These are phyloP conservation scores for Semaprochilodus insignis DNA, from an alignment of 2,797 vertebrate genomes.

Conservation along the genomic window DNA sequence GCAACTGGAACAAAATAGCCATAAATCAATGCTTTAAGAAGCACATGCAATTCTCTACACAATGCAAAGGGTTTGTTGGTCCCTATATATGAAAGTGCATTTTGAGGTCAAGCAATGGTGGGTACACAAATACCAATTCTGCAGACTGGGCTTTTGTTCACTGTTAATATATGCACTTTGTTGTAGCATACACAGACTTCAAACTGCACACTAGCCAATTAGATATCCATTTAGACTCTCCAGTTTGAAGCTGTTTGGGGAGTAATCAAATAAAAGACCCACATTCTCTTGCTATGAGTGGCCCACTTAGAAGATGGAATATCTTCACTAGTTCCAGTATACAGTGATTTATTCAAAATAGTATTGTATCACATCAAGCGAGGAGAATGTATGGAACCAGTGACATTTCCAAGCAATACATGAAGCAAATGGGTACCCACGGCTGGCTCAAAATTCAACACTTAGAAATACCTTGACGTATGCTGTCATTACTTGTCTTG, in stretches of 20 bases:
- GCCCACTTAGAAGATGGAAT: conserved; percentile 45
- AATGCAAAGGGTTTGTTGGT: conserved; percentile 68
- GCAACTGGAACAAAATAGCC: conserved; percentile 74
- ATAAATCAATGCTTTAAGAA: conserved; percentile 85
- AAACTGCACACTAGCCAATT: conserved; percentile 39
- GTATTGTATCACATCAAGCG: not conserved
- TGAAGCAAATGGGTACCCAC: not conserved
- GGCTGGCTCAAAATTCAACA: no score
- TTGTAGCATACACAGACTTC: conserved; percentile 41
- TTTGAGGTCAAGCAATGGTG: conserved; percentile 28
- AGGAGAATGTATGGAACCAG: not conserved
- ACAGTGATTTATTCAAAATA: conserved; percentile 33
- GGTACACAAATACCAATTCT: not conserved
- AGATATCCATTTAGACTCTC: conserved; percentile 33
- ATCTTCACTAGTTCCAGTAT: conserved; percentile 24
- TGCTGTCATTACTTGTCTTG: no score
- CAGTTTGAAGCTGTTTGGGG: conserved; percentile 40
- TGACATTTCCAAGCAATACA: conserved; percentile 17
- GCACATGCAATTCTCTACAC: conserved; percentile 69
- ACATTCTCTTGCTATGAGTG: conserved; percentile 43
- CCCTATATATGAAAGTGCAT: conserved; percentile 71
- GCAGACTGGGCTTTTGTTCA: conserved; percentile 19
- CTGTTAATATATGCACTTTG: conserved; percentile 30
- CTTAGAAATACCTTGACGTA: no score
- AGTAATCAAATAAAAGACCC: conserved; percentile 50